Percentiles rank a stretch among this genome's conserved stretches.
Conservation (phyloP, 2,888 invertebrate species). For the Tetanocera ferruginea region DNA sequence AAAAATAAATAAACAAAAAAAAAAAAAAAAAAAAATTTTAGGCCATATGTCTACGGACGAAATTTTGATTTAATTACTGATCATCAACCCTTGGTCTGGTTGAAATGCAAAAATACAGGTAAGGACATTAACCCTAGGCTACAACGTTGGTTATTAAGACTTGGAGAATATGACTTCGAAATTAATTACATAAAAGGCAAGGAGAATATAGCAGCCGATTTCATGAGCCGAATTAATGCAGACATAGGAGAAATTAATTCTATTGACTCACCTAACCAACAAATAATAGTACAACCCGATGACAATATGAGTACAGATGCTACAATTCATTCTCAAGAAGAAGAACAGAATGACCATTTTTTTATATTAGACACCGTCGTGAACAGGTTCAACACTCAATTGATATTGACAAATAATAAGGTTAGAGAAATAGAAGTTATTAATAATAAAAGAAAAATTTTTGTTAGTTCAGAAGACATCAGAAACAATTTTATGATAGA, state of each 20-base stretch:
- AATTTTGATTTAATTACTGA: background rate
- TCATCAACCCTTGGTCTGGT: background rate
- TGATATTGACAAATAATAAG: no score
- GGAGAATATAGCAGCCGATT: background rate
- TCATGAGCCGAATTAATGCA: background rate
- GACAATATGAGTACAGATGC: background rate
- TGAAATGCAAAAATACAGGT: background rate
- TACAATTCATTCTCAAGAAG: background rate
- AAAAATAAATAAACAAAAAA: conserved; percentile 47
- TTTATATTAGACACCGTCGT: no score
- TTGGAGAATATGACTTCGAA: background rate
- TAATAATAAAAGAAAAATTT: no score
- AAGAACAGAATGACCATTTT: background rate
- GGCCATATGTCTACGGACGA: background rate
- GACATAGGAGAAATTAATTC: background rate
- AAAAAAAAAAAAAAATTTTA: background rate
- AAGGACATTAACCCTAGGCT: background rate
- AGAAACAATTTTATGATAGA: no score
- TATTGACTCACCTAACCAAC: background rate
- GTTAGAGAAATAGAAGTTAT: no score
- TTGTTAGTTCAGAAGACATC: no score
- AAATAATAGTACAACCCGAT: background rate
- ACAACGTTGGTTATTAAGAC: no score
- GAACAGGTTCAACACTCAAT: no score
- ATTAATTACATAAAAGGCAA: background rate